Evolutionary conservation across 1,140 invertebrate genomes (phyloP), one percentile per base, ranked within the genome.

Genomic region (Drosophila pachea): DNA sequence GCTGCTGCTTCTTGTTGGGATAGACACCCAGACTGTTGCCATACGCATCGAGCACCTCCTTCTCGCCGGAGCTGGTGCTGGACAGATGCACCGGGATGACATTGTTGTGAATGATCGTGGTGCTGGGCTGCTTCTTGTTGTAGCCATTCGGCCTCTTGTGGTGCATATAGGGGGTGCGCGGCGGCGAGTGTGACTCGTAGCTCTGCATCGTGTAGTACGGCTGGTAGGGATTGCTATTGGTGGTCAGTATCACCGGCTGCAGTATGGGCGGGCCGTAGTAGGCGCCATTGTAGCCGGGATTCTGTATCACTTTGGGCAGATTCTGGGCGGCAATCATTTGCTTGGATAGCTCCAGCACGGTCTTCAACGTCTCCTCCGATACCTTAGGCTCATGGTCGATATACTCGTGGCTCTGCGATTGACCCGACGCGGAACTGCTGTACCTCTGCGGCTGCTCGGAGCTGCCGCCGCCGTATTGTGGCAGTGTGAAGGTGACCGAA

Each of bases 81-180:
- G 87, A 65, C 29, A 88, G 5, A 52, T 87, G 84, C 0, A 87
- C 78, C 0, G 87, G 87, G 32, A 88, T 87, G 7, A 89, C 83
- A 55, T 89, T 89, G 48, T 89, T 89, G 70, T 89, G 88, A 5
- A 89, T 89, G n/a, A 89, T 89, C 5, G 88, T 88, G 0, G 84
- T 88, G 14, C 62, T 67, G 0, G 87, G 78, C 9, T 45, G 48
- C 43, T 73, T 73, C n/a, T 84, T 84, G 49, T 54, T 86, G 22
- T 70, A 45, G 0, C 43, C 47, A 1, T 49, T 29, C 1, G 49
- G 36, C 14, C 76, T 82, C 16, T 78, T 73, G 54, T 67, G 68
- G n/a, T 82, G 74, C 22, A 66, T 45, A 6, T 74, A 71, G 0
- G 74, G 67, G 0, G 32, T 73, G 11, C n/a, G 55, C 47, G 45